Percentiles rank a stretch among this genome's conserved stretches.
These are phyloP conservation scores for Crocidura indochinensis DNA, from an alignment of 2,797 vertebrate species.

Conservation along the genomic window DNA sequence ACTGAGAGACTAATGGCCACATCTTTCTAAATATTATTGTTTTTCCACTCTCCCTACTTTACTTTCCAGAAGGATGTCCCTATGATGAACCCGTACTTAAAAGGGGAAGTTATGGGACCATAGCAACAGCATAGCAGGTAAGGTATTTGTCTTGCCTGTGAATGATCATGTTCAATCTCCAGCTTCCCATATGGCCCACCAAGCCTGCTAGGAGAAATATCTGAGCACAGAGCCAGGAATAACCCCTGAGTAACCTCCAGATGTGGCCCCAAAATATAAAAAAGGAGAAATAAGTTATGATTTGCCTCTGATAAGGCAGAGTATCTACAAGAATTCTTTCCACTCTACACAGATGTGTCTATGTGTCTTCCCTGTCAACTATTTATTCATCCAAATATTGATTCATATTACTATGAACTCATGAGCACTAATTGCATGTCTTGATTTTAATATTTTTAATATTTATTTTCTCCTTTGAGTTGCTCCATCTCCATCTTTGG, in stretches of 20 bases:
- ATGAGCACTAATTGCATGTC: slow-evolving; percentile 26
- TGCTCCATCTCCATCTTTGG: not conserved
- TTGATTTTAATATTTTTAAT: slow-evolving; percentile 28
- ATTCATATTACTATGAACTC: not conserved
- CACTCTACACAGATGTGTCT: not conserved
- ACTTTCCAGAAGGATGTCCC: not conserved
- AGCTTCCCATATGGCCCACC: too few relatives aligned
- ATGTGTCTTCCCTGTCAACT: not conserved
- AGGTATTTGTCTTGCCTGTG: too few relatives aligned
- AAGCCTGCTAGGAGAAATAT: too few relatives aligned
- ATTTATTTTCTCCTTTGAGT: slow-evolving; percentile 15
- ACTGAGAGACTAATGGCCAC: not conserved
- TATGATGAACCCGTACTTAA: not conserved
- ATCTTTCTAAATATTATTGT: not conserved
- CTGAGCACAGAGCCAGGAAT: too few relatives aligned
- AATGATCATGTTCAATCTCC: too few relatives aligned
- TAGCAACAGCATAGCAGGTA: too few relatives aligned
- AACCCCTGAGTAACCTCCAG: too few relatives aligned
- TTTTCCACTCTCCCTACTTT: not conserved
- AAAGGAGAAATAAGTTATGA: not conserved
- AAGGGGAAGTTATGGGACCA: too few relatives aligned
- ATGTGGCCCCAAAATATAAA: not conserved
- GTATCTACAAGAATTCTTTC: not conserved
- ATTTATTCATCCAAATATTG: slow-evolving; percentile 10
- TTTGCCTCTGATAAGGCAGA: not conserved